Base-by-base conservation (phyloP, 2,888 invertebrate genomes). In the Drosophila testacea region DNA sequence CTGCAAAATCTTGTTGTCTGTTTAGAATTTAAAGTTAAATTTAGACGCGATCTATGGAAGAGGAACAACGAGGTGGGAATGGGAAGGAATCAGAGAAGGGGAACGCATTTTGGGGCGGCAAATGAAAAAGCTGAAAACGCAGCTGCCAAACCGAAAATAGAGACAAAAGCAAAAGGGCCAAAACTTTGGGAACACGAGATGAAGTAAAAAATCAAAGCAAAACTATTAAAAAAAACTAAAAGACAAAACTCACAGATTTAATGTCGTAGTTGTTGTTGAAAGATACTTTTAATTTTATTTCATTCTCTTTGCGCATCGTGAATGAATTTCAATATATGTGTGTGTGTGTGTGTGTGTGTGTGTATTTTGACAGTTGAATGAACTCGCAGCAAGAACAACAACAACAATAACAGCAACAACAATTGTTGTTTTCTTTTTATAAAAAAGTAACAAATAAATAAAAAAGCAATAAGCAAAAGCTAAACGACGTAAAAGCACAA, bases 291-390 rank as follows among this genome's bases (percentile, higher is more conserved):
- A 62, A 70, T 67, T 76, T 73, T 59, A 66, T 66, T 78, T 74
- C 27, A 57, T 74, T 77, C 70, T 63, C 65, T 66, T 78, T 70
- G 70, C 62, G 61, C 77, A 62, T 27, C 65, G 57, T 54, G 38
- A 67, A 48, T 60, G 51, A 27, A 47, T 77, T 72, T 64, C 51
- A 65, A 42, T 60, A 54, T 22, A 2, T 22, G 22, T 22, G 22
- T 32, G 32, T 55, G 16, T 62, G 38, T 71, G 52, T 50, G 46
- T 56, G 2, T 59, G n/a, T 55, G 46, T 54, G 51, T 73, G 52
- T 67, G 60, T 61, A 39, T 76, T 67, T 90, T 88, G 91, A 83
- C 88, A 90, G 90, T 91, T 90, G 88, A 90, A 90, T 90, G 90
- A 90, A 90, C 90, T 79, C 73, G 46, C 28, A 63, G 51, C 61